A percentile compares a stretch with the other conserved stretches of the same genome.
Evolutionary conservation across 2,113 vertebrate species (phyloP).

Genomic region (Larimichthys crocea): DNA sequence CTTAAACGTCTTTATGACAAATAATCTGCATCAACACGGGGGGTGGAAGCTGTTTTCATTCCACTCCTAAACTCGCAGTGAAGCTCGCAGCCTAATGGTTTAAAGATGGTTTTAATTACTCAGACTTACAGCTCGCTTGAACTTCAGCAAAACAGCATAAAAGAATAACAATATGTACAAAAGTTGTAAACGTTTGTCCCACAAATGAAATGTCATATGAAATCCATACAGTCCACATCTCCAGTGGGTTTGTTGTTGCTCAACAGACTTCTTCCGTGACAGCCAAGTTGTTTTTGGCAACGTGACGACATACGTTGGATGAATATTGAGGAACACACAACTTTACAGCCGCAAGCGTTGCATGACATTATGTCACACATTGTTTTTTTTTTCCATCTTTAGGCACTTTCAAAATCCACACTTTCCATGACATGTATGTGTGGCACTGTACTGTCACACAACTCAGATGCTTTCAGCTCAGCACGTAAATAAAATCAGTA

Average conservation of each 20-base stretch:
- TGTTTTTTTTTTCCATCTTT: constrained; percentile 13
- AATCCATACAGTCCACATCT: background rate
- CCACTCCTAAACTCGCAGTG: background rate
- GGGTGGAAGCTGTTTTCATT: constrained; percentile 2
- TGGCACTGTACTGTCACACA: constrained; percentile 33
- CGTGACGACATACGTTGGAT: constrained; percentile 21
- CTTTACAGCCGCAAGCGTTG: constrained; percentile 6
- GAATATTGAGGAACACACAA: constrained; percentile 27
- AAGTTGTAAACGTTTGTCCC: too few relatives aligned
- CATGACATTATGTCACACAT: constrained; percentile 28
- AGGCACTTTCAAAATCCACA: constrained; percentile 25
- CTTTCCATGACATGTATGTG: constrained; percentile 29
- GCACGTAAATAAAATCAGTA: constrained; percentile 14
- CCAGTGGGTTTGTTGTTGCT: constrained; percentile 2
- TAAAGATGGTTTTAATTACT: background rate
- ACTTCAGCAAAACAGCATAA: background rate
- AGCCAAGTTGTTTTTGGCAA: constrained; percentile 32
- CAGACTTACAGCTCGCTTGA: background rate
- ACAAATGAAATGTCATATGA: background rate
- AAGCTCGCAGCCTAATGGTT: background rate
- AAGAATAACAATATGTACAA: background rate
- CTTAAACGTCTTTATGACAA: background rate
- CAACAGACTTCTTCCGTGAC: constrained; percentile 12
- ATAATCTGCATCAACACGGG: background rate
- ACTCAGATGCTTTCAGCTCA: background rate